Evolutionary conservation across 1,140 invertebrate genomes (phyloP), one percentile per base, ranked within the genome.

Genomic region (Uloborus diversus): DNA sequence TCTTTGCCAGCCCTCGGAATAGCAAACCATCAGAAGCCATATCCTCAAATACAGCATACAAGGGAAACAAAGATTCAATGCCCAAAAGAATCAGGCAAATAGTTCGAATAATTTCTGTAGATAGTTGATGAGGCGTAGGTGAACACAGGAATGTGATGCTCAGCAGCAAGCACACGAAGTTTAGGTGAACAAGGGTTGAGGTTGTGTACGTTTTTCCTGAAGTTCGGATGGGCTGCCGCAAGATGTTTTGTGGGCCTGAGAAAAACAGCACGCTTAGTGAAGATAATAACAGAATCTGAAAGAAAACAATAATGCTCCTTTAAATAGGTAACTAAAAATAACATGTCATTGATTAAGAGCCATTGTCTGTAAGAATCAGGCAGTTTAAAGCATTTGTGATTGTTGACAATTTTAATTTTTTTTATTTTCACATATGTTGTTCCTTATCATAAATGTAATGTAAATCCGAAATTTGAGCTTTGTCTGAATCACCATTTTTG

Each of bases 1-100:
- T 78, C 20, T 78, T 78, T 4, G 73, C 35, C 7, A 78, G 57
- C 3, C n/a, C 47, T 20, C 73, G 23, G 42, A 78, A 78, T 0
- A 78, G 61, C n/a, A 78, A 35, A 1, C 73, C 73, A 14, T 78
- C 73, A 4, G 47, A 23, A 0, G 73, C 42, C 73, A 78, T 78
- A 9, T 78, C 73, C 35, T 78, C 73, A 25, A 66, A 30, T 4
- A 66, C 23, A 20, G 66, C 65, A 30, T 65, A 27, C 17, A 78
- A 4, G 5, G 61, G 47, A 65, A 57, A 56, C 23, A 78, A 30
- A 9, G 73, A 13, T n/a, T 78, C 73, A 3, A 78, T 27, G 3
- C 47, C 49, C 30, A 75, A 1, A 9, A 57, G 20, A 30, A 30
- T 57, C 20, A 78, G 30, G 49, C 73, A 14, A 23, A 78, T 28